Percentiles rank a stretch among this genome's conserved stretches.
Evolutionary conservation across 2,113 vertebrate genomes (phyloP).

Genomic region (Chaetura pelagica): DNA sequence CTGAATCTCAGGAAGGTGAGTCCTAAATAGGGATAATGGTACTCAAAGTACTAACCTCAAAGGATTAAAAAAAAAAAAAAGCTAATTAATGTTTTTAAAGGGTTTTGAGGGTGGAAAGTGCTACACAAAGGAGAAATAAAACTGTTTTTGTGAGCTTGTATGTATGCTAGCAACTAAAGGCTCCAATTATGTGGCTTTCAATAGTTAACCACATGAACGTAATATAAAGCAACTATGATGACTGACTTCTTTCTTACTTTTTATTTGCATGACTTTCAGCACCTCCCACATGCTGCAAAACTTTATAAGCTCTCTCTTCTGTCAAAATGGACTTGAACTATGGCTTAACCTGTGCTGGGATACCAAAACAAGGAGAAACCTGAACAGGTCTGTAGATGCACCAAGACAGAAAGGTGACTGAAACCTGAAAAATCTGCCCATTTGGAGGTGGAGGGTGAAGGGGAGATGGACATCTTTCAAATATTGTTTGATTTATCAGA

Average conservation of each 20-base stretch:
- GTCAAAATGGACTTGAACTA: neutral
- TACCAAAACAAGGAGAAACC: neutral
- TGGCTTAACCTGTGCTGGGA: neutral
- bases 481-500: neutral
- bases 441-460: neutral
- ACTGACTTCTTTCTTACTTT: neutral
- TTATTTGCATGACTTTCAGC: neutral
- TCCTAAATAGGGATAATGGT: neutral
- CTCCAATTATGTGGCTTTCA: neutral
- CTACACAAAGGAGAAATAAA: conserved; percentile 2
- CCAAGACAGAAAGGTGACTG: neutral
- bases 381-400: neutral
- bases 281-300: neutral
- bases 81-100: conserved; percentile 12
- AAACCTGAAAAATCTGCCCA: neutral
- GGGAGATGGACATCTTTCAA: neutral
- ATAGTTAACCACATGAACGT: neutral
- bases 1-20: neutral
- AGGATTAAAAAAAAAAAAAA: neutral
- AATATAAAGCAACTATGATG: neutral
- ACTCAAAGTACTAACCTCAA: conserved; percentile 25
- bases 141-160: neutral
- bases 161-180: neutral
- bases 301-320: neutral
- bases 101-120: neutral